Evolutionary conservation across 2,888 invertebrate genomes (phyloP), one percentile per base, ranked within the genome.

Genomic region (Drepanosiphum platanoidis): DNA sequence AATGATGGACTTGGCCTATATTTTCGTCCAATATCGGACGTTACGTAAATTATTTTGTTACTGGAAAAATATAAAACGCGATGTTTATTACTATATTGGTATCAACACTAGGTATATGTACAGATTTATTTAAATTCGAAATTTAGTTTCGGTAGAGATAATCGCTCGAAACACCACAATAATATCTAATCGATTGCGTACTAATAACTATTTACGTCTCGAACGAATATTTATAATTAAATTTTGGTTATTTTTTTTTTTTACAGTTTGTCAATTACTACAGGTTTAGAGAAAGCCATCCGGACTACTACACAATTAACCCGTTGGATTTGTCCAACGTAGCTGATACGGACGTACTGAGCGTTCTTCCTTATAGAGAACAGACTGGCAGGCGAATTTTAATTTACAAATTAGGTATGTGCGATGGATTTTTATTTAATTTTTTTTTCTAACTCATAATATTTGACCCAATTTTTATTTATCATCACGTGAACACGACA

Each of bases 281-380:
- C 88, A 92, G 92, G 87, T 95, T 95, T 89, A 94, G 93, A 88
- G 93, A 94, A 88, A 92, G 93, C 27, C 93, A 95, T 88, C 93
- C 93, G 3, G 91, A 92, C 72, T 91, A 93, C 86, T 93, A 93
- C 87, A 92, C 93, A 86, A 92, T 95, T 0, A 92, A 92, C 86
- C 94, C 94, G 0, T 87, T 93, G 83, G 92, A 93, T 71, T 90
- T 95, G 87, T 90, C 91, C 46, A 90, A 90, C 86, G 91, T 95
- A 13, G 95, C 94, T 0, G 93, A 94, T 30, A 91, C 93, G 13
- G 92, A 93, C 87, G 91, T 95, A 4, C 91, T 95, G 70, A 92
- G 93, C 0, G 95, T 94, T 4, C 93, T 95, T 0, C 94, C 95
- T 0, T 95, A 95, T 88, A 91, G 93, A 46, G 95, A 95, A 87